These are phyloP conservation scores for Pseudochirops corinnae DNA, from an alignment of 2,797 vertebrate genomes.

Conservation along the genomic window DNA sequence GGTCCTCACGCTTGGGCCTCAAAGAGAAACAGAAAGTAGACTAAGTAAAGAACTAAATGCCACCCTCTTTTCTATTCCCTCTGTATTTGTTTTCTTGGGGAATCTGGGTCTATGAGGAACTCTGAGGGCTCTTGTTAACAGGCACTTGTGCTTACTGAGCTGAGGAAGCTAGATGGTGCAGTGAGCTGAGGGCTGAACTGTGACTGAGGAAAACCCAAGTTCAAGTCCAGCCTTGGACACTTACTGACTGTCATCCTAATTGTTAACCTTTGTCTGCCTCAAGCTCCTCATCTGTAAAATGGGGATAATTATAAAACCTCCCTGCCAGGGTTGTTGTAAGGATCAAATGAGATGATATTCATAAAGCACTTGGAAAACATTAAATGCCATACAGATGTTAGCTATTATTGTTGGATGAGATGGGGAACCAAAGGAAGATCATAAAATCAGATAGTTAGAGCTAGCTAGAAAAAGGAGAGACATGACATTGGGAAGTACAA, in stretches of 20 bases:
- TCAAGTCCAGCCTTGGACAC: background rate
- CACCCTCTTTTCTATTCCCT: constrained; percentile 1
- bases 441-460: background rate
- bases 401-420: constrained; percentile 8
- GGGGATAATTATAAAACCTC: background rate
- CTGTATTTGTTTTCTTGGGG: constrained; percentile 21
- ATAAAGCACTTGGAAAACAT: background rate
- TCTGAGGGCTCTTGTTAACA: background rate
- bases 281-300: background rate
- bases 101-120: constrained; percentile 7
- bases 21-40: background rate
- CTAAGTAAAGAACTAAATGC: constrained; percentile 25
- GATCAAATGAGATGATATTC: background rate
- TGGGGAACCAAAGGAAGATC: background rate
- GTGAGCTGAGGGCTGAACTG: background rate
- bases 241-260: background rate
- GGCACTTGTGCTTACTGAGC: background rate
- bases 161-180: background rate
- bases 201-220: background rate
- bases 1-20: background rate
- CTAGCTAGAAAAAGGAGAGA: background rate
- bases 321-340: background rate
- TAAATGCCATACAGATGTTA: background rate
- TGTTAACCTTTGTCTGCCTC: background rate
- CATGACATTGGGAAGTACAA: background rate